These are phyloP conservation scores for Notothenia rossii DNA, from an alignment of 2,113 vertebrate genomes.

Conservation along the genomic window DNA sequence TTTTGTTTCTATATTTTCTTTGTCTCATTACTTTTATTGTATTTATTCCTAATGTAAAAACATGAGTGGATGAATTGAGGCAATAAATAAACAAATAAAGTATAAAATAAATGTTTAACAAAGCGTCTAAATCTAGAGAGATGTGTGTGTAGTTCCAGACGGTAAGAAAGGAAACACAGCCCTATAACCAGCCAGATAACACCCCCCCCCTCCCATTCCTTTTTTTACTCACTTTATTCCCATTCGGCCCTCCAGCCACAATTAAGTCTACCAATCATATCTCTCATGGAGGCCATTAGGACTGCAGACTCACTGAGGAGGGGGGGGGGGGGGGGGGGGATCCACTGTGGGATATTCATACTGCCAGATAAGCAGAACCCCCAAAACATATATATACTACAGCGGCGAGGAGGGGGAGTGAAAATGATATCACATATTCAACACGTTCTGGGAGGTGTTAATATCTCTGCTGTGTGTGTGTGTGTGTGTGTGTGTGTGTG, in stretches of 20 bases:
- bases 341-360: constrained; percentile 59
- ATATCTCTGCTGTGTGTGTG: too few species aligned
- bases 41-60: too few species aligned
- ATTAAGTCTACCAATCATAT: constrained; percentile 84
- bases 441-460: constrained; percentile 55
- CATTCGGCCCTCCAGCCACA: constrained; percentile 79
- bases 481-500: constrained; percentile 13
- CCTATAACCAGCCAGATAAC: constrained; percentile 51
- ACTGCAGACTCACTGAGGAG: constrained; percentile 78
- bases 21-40: too few species aligned
- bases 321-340: constrained; percentile 55
- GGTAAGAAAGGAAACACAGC: constrained; percentile 54
- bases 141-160: constrained; percentile 30
- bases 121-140: constrained; percentile 21
- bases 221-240: constrained; percentile 58
- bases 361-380: constrained; percentile 57
- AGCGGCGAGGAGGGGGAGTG: background rate
- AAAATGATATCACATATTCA: constrained; percentile 35
- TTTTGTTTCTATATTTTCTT: too few species aligned
- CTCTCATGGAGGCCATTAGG: constrained; percentile 77
- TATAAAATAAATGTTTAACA: too few species aligned
- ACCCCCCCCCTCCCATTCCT: constrained; percentile 12
- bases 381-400: constrained; percentile 17
- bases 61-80: too few species aligned
- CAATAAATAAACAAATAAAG: too few species aligned